Percentiles rank a stretch among this genome's conserved stretches.
These are phyloP conservation scores for Stichodactyla helianthus DNA, from an alignment of 64 coral and sea anemone genomes.

Conservation along the genomic window DNA sequence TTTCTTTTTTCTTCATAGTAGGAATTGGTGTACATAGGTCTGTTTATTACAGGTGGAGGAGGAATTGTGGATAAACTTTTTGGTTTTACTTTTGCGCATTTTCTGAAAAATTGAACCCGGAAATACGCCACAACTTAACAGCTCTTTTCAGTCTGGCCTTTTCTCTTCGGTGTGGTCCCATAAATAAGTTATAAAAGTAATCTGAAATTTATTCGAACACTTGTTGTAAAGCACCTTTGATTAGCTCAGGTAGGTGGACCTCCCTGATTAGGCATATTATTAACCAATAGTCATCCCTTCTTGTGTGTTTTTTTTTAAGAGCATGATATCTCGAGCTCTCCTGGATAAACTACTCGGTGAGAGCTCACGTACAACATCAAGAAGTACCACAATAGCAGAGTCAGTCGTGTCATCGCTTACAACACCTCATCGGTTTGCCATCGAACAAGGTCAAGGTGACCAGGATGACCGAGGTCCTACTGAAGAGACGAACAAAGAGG, in stretches of 20 bases:
- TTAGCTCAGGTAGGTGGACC: background rate
- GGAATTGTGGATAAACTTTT: too few species aligned
- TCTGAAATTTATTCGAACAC: too few species aligned
- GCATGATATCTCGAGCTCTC: conserved; percentile 38
- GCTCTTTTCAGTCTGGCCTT: too few species aligned
- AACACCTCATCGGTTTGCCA: background rate
- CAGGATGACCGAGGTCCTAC: background rate
- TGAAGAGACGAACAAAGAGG: background rate
- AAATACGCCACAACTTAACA: too few species aligned
- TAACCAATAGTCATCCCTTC: background rate
- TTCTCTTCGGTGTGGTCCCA: too few species aligned
- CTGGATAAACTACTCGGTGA: conserved; percentile 43
- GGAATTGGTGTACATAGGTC: too few species aligned
- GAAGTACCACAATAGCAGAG: conserved; percentile 53
- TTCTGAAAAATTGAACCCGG: too few species aligned
- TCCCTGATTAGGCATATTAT: background rate
- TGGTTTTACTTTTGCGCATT: too few species aligned
- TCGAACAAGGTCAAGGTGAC: background rate
- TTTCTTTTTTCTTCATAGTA: too few species aligned
- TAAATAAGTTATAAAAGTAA: too few species aligned
- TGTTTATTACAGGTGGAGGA: too few species aligned
- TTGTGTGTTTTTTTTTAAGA: background rate
- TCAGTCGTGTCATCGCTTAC: conserved; percentile 37
- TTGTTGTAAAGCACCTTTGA: too few species aligned
- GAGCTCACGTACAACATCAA: conserved; percentile 63